These are phyloP conservation scores for Cyphomyrus discorhynchus DNA, from an alignment of 2,113 vertebrate species.

Conservation along the genomic window DNA sequence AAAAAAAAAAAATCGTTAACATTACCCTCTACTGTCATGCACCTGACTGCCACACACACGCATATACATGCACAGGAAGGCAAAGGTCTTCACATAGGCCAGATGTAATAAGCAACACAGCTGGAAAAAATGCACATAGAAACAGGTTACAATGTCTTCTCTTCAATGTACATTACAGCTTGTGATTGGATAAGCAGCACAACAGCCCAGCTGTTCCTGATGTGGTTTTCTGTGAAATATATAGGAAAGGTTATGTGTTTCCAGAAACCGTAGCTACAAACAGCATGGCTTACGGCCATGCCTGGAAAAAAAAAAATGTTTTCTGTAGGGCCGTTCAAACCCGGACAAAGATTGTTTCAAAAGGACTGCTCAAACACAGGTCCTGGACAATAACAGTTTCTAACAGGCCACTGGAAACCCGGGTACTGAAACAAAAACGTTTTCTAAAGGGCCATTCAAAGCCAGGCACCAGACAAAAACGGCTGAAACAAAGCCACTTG, in stretches of 20 bases:
- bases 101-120: not conserved
- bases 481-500: not conserved
- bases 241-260: not conserved
- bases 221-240: not conserved
- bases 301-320: not conserved
- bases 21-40: too few species aligned
- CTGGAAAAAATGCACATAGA: not conserved
- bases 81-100: not conserved
- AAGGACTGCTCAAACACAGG: not conserved
- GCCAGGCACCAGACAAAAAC: not conserved
- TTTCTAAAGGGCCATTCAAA: not conserved
- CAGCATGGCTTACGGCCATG: not conserved
- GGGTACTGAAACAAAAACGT: not conserved
- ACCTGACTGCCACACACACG: not conserved
- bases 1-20: not conserved
- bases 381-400: not conserved
- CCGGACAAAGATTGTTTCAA: not conserved
- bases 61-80: not conserved
- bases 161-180: not conserved
- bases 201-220: not conserved
- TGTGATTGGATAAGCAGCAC: not conserved
- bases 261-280: not conserved
- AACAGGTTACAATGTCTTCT: not conserved
- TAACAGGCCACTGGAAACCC: not conserved
- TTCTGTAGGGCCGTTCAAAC: not conserved